Evolutionary conservation across 2,888 invertebrate genomes (phyloP), one percentile per base, ranked within the genome.

Genomic region (Latrodectus elegans): DNA sequence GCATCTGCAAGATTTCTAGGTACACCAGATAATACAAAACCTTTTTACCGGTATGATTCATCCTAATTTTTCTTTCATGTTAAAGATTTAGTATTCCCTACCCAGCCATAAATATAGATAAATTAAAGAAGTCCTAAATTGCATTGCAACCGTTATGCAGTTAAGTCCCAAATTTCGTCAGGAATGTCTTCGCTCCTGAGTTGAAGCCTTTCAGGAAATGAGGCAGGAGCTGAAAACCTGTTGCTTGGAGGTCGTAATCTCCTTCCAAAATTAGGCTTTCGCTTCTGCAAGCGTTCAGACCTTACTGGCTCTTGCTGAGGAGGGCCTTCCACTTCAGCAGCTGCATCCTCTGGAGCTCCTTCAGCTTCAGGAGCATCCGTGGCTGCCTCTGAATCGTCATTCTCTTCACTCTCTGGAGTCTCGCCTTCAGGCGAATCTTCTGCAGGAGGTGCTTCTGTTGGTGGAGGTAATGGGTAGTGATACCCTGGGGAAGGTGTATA

Each of bases 131-230:
- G 3, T 55, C 15, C 55, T 55, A 6, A 55, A 6, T 15, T 22
- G 15, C 15, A 38, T 64, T 26, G 60, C 15, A 26, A 38, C 4
- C 14, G 22, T 64, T 75, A 75, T 52, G 10, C 52, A 6, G 65
- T 81, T 49, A 76, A 72, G 17, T 86, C 86, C 86, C 86, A 86
- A 11, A 86, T 86, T 60, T 70, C 86, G 22, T 86, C 80, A 17
- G 80, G 86, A 12, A 86, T 80, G n/a, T 71, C 76, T 1, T 53
- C 52, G 17, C 53, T 52, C 49, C 49, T 71, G 17, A 80, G 14
- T 76, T 75, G 71, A 53, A 82, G n/a, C 49, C 22, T 73, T 68
- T 68, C 74, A 8, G 72, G 26, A n/a, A 52, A 8, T 12, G 64
- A 14, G 38, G 75, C n/a, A 4, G 79, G 64, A 10, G 79, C 22